Conservation (phyloP, 37 sponge, comb jelly and placozoan genomes). For the Diacarnus erythraeanus region DNA sequence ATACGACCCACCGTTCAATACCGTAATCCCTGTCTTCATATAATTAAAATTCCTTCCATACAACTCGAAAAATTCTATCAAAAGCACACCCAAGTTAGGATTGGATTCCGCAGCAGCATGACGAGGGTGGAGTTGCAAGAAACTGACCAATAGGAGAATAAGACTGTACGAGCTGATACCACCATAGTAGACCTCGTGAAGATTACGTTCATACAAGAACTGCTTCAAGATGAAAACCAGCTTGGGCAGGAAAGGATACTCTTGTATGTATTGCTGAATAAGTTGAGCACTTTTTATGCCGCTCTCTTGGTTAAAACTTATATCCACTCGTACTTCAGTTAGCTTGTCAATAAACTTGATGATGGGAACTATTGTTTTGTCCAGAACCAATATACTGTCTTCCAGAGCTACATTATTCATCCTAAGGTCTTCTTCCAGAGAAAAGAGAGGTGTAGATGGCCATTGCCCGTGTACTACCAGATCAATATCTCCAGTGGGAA, state of each 20-base stretch:
- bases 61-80: slow-evolving; percentile 98
- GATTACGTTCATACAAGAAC: slow-evolving; percentile 85
- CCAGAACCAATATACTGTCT: slow-evolving; percentile 71
- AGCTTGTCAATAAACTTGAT: slow-evolving; percentile 85
- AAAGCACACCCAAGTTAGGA: slow-evolving; percentile 89
- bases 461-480: slow-evolving; percentile 88
- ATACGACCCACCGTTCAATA: slow-evolving; percentile 83
- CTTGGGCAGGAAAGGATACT: slow-evolving; percentile 79
- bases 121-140: slow-evolving; percentile 89
- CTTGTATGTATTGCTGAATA: slow-evolving; percentile 61
- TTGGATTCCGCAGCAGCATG: slow-evolving; percentile 44
- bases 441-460: slow-evolving; percentile 55
- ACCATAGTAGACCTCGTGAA: slow-evolving; percentile 95
- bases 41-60: slow-evolving; percentile 95
- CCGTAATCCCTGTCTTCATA: slow-evolving; percentile 75
- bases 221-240: slow-evolving; percentile 90
- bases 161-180: slow-evolving; percentile 96
- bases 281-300: slow-evolving; percentile 66
- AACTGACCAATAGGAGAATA: slow-evolving; percentile 86
- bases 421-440: slow-evolving; percentile 68
- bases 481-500: slow-evolving; percentile 97
- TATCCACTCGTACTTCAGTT: slow-evolving; percentile 89
- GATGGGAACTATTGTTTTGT: slow-evolving; percentile 92
- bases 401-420: slow-evolving; percentile 68
- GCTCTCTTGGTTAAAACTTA: slow-evolving; percentile 84